These are phyloP conservation scores for Agrochola lychnidis DNA, from an alignment of 2,888 invertebrate species.

Conservation along the genomic window DNA sequence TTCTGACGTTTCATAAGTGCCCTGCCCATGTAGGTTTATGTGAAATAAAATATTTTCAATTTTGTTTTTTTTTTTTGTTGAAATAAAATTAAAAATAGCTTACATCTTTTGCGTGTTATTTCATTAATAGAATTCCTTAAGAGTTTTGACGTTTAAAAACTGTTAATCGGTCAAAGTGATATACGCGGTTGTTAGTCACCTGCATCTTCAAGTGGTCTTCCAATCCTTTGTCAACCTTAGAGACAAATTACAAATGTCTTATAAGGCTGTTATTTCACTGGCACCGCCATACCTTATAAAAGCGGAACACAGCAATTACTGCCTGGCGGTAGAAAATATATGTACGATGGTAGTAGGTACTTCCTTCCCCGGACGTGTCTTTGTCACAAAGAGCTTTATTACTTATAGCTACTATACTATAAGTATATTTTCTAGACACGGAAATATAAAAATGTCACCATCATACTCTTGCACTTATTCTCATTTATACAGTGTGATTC, in stretches of 20 bases:
- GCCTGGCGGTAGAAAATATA: slow-evolving; percentile 1
- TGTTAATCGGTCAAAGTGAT: no score
- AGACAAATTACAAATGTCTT: neutral
- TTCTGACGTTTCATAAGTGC: no score
- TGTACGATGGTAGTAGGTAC: no score
- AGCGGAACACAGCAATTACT: slow-evolving; percentile 25
- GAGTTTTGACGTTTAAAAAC: no score
- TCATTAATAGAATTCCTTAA: neutral
- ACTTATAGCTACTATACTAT: neutral
- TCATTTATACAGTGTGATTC: no score
- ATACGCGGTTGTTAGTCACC: no score
- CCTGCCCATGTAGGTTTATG: no score
- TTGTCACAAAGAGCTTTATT: neutral
- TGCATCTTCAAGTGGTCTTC: neutral
- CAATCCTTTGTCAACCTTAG: neutral
- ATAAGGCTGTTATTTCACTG: neutral
- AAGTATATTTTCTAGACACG: no score
- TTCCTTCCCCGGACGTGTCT: neutral
- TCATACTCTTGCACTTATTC: no score
- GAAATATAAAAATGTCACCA: no score
- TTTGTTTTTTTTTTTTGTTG: no score
- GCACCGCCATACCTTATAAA: neutral
- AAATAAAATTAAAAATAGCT: neutral
- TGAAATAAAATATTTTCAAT: no score
- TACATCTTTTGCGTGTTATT: neutral